Conservation (phyloP, 2,797 vertebrate genomes). For the Pampus argenteus region DNA sequence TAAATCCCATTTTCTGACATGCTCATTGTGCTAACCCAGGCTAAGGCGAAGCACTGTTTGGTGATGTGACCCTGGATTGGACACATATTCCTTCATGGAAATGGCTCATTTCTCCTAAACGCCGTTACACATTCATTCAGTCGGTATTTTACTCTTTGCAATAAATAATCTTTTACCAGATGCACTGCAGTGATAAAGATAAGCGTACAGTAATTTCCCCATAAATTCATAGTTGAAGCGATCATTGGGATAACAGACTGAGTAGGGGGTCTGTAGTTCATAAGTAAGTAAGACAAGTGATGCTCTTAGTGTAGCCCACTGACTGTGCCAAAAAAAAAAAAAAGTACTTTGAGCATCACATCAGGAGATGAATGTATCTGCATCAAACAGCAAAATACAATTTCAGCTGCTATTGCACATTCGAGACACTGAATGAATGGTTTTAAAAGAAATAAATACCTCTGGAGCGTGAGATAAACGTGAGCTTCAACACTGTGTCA, state of each 20-base stretch:
- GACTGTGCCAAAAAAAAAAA: conserved; percentile 57
- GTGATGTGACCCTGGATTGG: conserved; percentile 37
- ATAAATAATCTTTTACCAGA: conserved; percentile 50
- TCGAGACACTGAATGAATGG: conserved; percentile 65
- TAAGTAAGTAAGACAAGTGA: conserved; percentile 34
- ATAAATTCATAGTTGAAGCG: conserved; percentile 19
- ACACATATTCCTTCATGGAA: conserved; percentile 37
- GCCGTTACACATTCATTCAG: conserved; percentile 25
- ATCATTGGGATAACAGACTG: conserved; percentile 20
- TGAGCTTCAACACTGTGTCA: conserved; percentile 39
- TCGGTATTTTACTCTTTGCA: conserved; percentile 45
- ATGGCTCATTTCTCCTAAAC: conserved; percentile 29
- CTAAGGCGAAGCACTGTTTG: conserved; percentile 54
- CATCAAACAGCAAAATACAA: conserved; percentile 38
- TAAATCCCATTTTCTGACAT: conserved; percentile 50
- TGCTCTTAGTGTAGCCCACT: conserved; percentile 19
- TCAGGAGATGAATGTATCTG: conserved; percentile 54
- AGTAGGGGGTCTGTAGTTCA: conserved; percentile 39
- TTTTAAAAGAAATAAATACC: conserved; percentile 72
- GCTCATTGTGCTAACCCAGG: conserved; percentile 51
- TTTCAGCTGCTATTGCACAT: conserved; percentile 58
- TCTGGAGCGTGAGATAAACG: conserved; percentile 49
- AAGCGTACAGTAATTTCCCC: conserved; percentile 31
- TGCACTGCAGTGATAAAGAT: conserved; percentile 47
- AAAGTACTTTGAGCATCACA: conserved; percentile 23